These are phyloP conservation scores for Yoshiicerus persimilis DNA, from an alignment of 1,140 invertebrate species.

Conservation along the genomic window DNA sequence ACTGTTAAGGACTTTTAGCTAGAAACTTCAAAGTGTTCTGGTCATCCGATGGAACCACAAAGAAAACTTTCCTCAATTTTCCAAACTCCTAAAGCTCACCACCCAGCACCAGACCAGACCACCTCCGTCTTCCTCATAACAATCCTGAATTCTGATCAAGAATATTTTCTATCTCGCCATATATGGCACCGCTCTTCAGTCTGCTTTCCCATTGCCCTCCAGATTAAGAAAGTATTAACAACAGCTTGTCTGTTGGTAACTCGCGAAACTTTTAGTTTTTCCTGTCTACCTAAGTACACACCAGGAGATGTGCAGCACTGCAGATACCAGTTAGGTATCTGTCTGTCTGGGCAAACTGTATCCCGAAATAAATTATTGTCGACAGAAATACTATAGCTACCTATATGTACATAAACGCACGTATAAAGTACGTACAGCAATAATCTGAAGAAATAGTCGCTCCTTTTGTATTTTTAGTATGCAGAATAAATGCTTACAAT, in stretches of 20 bases:
- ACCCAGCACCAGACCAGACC: neutral
- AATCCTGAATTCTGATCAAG: neutral
- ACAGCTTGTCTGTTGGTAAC: neutral
- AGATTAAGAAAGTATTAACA: conserved; percentile 19
- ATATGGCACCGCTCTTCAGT: neutral
- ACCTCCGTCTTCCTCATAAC: neutral
- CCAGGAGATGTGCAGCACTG: too few species aligned
- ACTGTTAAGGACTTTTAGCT: neutral
- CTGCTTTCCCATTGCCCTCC: neutral
- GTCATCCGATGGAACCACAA: conserved; percentile 12
- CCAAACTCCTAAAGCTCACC: neutral
- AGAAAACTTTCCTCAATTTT: conserved; percentile 11
- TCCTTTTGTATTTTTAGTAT: neutral
- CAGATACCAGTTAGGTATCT: too few species aligned
- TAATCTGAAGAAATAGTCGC: neutral
- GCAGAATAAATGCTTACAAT: neutral
- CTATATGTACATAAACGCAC: neutral
- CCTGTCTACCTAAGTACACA: neutral
- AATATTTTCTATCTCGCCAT: neutral
- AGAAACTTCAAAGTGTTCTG: conserved; percentile 12
- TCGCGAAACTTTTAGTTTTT: neutral
- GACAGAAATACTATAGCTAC: too few species aligned
- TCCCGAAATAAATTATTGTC: neutral
- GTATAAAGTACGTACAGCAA: neutral
- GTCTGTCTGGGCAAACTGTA: too few species aligned